Percentiles rank a stretch among this genome's conserved stretches.
phyloP scores from a whole-genome alignment of 2,888 invertebrate genomes.

The Selenia dentaria region DNA sequence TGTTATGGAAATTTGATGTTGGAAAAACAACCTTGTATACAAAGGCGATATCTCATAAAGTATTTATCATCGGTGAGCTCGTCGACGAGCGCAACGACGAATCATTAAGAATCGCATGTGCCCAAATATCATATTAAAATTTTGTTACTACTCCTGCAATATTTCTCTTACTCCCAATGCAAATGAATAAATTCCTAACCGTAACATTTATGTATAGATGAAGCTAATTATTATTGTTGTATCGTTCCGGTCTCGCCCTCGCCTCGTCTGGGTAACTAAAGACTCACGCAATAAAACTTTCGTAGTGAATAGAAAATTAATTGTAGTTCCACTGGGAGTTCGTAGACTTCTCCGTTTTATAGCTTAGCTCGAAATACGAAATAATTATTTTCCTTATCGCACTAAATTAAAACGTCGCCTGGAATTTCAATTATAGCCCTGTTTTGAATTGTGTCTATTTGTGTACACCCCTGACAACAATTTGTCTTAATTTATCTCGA shows the following conservation, averaged over 20 bases:
- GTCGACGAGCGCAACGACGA: too few relatives aligned
- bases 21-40: too few relatives aligned
- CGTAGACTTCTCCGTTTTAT: background rate
- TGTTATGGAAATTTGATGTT: too few relatives aligned
- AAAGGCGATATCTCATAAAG: too few relatives aligned
- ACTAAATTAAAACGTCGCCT: slow-evolving; percentile 28
- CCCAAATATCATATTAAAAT: too few relatives aligned
- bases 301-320: slow-evolving; percentile 6
- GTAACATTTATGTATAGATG: too few relatives aligned
- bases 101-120: too few relatives aligned
- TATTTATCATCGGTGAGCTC: too few relatives aligned
- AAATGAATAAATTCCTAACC: too few relatives aligned
- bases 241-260: background rate
- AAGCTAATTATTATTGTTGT: background rate
- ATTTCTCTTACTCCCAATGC: too few relatives aligned
- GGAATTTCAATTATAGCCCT: slow-evolving; percentile 35
- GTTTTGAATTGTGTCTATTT: slow-evolving; percentile 34
- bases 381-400: slow-evolving; percentile 29
- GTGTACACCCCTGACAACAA: slow-evolving; percentile 35
- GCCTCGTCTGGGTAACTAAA: background rate
- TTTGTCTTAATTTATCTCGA: slow-evolving; percentile 38
- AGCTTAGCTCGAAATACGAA: slow-evolving; percentile 11
- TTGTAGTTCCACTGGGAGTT: slow-evolving; percentile 3
- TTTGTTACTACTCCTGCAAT: too few relatives aligned
- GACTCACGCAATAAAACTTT: background rate